Evolutionary conservation across 2,113 vertebrate species (phyloP).

Genomic region (Taurulus bubalis): DNA sequence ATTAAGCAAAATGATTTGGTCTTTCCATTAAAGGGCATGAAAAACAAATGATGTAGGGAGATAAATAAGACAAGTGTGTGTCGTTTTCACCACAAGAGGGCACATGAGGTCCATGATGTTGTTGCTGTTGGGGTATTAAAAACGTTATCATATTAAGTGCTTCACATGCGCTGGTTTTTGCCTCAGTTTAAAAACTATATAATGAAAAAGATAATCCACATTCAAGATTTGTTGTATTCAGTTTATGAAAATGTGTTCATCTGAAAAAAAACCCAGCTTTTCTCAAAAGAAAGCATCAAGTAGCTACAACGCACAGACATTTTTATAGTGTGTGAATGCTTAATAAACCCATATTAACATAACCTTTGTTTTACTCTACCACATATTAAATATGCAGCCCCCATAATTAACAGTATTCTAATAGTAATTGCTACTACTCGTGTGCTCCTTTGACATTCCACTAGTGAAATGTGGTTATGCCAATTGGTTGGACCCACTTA

Average conservation of each 20-base stretch:
- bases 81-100: slow-evolving; percentile 78
- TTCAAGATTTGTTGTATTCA: slow-evolving; percentile 55
- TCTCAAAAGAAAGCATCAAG: slow-evolving; percentile 48
- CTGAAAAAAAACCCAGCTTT: slow-evolving; percentile 41
- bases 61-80: neutral
- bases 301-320: slow-evolving; percentile 34
- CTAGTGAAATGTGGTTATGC: slow-evolving; percentile 82
- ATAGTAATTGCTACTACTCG: slow-evolving; percentile 79
- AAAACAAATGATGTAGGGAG: neutral
- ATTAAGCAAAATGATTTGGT: neutral
- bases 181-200: slow-evolving; percentile 46
- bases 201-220: slow-evolving; percentile 58
- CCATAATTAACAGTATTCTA: slow-evolving; percentile 81
- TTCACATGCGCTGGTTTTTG: slow-evolving; percentile 43
- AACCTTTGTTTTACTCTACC: slow-evolving; percentile 77
- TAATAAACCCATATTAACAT: slow-evolving; percentile 74
- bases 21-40: neutral
- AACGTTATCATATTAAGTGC: slow-evolving; percentile 27
- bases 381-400: slow-evolving; percentile 79
- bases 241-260: slow-evolving; percentile 40
- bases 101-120: slow-evolving; percentile 66
- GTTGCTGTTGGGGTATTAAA: neutral
- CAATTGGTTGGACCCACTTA: slow-evolving; percentile 80
- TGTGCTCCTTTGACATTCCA: slow-evolving; percentile 77
- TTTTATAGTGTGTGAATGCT: slow-evolving; percentile 60